Base-by-base conservation (phyloP, 2,113 vertebrate species). In the Acanthochromis polyacanthus region DNA sequence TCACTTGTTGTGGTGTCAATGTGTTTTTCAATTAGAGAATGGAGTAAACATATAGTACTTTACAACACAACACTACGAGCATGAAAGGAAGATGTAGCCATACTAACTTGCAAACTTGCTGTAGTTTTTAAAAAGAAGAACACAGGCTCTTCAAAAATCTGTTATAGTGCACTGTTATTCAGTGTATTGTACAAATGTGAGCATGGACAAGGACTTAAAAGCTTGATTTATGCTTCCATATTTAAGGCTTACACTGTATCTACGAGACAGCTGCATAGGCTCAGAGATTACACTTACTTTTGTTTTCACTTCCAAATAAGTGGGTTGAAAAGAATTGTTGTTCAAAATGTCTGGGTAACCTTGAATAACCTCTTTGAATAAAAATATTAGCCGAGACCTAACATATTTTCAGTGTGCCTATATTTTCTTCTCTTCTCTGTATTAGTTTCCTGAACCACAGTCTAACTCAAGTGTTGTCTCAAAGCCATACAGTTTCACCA, bases 21-120 rank as follows among this genome's bases (percentile, higher is more conserved):
- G 6, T 65, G 1, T 52, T 30, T 67, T 75, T 38, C 28, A 64
- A 22, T 16, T 74, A 16, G 15, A 55, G 32, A 45, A 40, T 59
- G 2, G 30, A 57, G 38, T 12, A 84, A 51, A 75, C 3, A 19
- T 15, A 40, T 65, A 36, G 32, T 9, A 30, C 6, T 48, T 58
- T 61, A 65, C 20, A 48, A 20, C 38, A 38, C 57, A 58, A 53
- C 9, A 6, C 9, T 12, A 17, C 11, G 52, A 28, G 55, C 5
- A 32, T 46, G n/a, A 61, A 28, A 23, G 30, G 3, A 32, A 57
- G 14, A 43, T 9, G n/a, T n/a, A n/a, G n/a, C n/a, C n/a, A n/a
- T n/a, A n/a, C n/a, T n/a, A n/a, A 45, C 16, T 61, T 71, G 2
- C 38, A 53, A 56, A n/a, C 12, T 19, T 12, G 40, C 3, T 4